Conservation (phyloP, 2,113 vertebrate species). For the Loxodonta africana region DNA sequence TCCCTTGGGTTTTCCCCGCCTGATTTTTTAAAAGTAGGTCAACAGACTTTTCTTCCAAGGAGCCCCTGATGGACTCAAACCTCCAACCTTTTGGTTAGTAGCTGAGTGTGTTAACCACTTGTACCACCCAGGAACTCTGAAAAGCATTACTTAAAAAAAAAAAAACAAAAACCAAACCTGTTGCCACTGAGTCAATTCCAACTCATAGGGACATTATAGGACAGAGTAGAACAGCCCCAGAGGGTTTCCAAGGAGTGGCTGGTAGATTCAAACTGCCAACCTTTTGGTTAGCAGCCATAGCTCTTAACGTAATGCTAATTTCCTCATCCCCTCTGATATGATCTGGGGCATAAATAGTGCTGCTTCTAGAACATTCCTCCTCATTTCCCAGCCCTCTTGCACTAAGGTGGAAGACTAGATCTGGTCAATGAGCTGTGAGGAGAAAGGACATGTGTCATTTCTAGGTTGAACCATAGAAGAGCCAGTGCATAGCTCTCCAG, state of each 20-base stretch:
- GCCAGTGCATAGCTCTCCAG: too few relatives aligned
- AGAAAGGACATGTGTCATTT: background rate
- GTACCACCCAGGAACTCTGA: too few relatives aligned
- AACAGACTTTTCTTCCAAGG: background rate
- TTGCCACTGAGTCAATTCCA: background rate
- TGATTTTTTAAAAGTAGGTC: background rate
- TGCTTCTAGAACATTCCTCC: background rate
- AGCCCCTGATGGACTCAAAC: background rate
- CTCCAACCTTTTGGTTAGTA: background rate
- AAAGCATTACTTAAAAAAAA: too few relatives aligned
- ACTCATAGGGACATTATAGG: background rate
- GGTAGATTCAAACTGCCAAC: background rate
- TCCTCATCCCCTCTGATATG: background rate
- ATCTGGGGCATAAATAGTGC: background rate
- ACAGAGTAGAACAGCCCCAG: too few relatives aligned
- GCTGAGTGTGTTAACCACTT: background rate
- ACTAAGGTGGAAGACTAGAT: background rate
- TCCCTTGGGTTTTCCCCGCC: background rate
- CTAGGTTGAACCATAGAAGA: background rate
- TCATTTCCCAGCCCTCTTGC: fast-evolving
- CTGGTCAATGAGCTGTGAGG: background rate
- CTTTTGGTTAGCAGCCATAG: background rate
- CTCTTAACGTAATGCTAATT: background rate
- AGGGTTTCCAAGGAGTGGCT: background rate
- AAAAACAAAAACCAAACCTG: too few relatives aligned